Percentiles rank a stretch among this genome's conserved stretches.
phyloP scores from a whole-genome alignment of 2,113 vertebrate species.

The Protobothrops mucrosquamatus region DNA sequence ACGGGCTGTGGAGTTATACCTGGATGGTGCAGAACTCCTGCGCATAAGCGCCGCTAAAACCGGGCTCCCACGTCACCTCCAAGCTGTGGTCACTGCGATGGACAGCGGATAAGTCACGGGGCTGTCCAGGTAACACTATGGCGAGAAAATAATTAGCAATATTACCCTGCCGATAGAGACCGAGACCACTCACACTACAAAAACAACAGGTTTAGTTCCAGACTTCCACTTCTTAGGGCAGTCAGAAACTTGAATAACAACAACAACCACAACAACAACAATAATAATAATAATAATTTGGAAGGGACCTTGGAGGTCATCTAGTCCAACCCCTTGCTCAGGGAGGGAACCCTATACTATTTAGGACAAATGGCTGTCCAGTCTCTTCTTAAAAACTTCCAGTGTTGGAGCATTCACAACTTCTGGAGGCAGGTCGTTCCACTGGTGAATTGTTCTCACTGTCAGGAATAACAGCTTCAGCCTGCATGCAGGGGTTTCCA shows the following conservation, averaged over 20 bases:
- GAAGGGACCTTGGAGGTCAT: no score
- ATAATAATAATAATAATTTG: no score
- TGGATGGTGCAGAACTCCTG: conserved; percentile 78
- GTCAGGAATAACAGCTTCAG: no score
- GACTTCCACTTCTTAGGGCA: background rate
- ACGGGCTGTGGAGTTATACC: conserved; percentile 64
- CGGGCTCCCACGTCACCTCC: conserved; percentile 76
- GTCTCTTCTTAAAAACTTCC: no score
- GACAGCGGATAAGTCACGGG: conserved; percentile 58
- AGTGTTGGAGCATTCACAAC: no score
- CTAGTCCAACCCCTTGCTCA: no score
- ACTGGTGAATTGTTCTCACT: no score
- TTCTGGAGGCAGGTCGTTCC: no score
- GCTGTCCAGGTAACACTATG: conserved; percentile 77
- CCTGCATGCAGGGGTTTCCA: background rate
- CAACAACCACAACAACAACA: no score
- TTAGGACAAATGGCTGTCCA: no score
- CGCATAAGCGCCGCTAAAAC: conserved; percentile 76
- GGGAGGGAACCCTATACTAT: no score
- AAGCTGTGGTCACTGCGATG: conserved; percentile 49
- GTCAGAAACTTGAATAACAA: background rate
- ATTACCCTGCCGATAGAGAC: background rate
- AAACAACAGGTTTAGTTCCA: background rate
- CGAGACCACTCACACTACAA: rapidly evolving
- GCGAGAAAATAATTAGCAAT: background rate